These are phyloP conservation scores for Bombus confusus DNA, from an alignment of 1,140 invertebrate genomes.

Conservation along the genomic window DNA sequence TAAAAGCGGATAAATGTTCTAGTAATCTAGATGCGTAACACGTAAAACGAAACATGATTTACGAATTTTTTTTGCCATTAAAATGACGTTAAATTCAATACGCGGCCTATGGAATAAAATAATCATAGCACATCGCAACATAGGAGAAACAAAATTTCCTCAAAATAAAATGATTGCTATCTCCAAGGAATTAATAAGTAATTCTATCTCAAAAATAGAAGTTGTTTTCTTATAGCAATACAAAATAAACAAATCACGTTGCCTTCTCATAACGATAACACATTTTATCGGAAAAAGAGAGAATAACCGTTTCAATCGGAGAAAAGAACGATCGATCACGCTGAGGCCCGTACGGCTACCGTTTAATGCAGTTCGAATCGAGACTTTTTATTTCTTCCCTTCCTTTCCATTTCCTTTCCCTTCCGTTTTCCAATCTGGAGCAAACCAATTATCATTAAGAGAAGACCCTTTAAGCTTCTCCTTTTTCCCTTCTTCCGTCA, in stretches of 20 bases:
- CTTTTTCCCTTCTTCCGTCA: background rate
- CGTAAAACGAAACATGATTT: too few species aligned
- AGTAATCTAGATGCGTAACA: background rate
- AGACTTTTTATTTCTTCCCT: background rate
- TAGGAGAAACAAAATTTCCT: too few species aligned
- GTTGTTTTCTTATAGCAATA: background rate
- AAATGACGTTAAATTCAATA: too few species aligned
- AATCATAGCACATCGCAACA: too few species aligned
- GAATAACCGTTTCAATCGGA: background rate
- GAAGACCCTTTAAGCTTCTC: background rate
- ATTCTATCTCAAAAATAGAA: background rate
- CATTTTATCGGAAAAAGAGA: background rate
- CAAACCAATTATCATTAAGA: slow-evolving; percentile 46
- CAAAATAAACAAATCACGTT: background rate
- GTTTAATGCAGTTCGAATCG: slow-evolving; percentile 19
- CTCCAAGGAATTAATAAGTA: background rate
- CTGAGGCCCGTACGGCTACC: background rate
- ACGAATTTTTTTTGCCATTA: too few species aligned
- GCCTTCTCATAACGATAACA: background rate
- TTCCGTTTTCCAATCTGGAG: background rate
- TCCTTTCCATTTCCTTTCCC: background rate
- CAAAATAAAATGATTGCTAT: background rate
- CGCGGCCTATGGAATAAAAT: too few species aligned
- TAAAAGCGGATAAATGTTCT: background rate
- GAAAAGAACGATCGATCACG: background rate